These are phyloP conservation scores for Eospalax fontanierii DNA, from an alignment of 2,797 vertebrate genomes.

Conservation along the genomic window DNA sequence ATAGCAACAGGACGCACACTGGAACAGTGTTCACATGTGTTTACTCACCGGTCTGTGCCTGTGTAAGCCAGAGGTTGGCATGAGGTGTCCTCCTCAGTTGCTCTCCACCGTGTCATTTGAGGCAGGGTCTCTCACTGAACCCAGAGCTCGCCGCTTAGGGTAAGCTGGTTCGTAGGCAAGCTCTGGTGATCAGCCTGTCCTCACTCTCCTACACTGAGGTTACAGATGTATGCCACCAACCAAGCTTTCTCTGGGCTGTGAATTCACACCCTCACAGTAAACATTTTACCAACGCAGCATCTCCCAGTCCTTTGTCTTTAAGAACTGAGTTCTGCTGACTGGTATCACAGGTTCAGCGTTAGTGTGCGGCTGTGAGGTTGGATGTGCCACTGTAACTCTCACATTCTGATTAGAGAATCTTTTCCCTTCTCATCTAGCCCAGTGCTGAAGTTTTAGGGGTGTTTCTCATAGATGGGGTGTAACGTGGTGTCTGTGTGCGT, in stretches of 20 bases:
- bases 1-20: too few species aligned
- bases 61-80: neutral
- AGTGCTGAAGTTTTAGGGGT: neutral
- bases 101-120: too few species aligned
- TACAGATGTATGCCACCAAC: neutral
- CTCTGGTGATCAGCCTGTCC: neutral
- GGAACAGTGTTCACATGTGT: neutral
- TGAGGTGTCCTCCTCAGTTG: neutral
- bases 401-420: neutral
- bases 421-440: neutral
- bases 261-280: neutral
- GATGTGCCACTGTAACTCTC: rapidly evolving
- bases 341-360: neutral
- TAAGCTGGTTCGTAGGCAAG: too few species aligned
- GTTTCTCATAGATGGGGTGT: neutral
- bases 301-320: neutral
- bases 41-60: neutral
- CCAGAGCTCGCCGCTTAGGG: too few species aligned
- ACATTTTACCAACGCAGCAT: neutral
- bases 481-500: neutral
- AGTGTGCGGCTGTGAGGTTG: rapidly evolving
- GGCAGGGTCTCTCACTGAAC: too few species aligned
- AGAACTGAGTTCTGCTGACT: neutral
- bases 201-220: neutral
- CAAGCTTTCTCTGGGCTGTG: neutral